phyloP scores from a whole-genome alignment of 37 sponge, comb jelly and placozoan genomes.

The Geodia barretti region DNA sequence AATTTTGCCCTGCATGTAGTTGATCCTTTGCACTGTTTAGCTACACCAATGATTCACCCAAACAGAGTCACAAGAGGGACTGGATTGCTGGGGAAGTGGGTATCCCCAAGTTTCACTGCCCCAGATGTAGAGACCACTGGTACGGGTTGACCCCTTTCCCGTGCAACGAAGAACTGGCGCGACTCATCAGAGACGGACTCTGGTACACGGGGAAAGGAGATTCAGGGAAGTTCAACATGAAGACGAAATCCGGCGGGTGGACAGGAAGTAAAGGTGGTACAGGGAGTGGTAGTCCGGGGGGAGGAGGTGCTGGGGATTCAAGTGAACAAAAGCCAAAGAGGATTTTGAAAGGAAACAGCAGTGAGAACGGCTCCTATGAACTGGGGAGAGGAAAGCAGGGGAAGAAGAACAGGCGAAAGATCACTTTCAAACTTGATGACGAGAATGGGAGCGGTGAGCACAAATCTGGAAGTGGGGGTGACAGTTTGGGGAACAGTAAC shows the following conservation, averaged over 20 bases:
- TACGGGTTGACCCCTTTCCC: constrained; percentile 73
- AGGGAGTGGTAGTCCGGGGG: neutral
- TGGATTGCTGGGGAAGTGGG: constrained; percentile 72
- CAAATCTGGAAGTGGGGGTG: neutral
- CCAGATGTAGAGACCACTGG: constrained; percentile 85
- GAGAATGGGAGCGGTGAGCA: neutral
- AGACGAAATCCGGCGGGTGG: neutral
- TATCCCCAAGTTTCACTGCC: constrained; percentile 80
- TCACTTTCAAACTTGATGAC: constrained; percentile 56
- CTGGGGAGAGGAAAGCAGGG: neutral
- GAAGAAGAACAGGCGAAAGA: constrained; percentile 37
- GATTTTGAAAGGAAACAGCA: neutral
- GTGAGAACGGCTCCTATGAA: neutral
- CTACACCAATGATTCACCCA: too few relatives aligned
- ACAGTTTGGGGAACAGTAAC: neutral
- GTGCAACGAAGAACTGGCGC: constrained; percentile 79
- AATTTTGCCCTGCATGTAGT: too few relatives aligned
- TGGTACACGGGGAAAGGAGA: constrained; percentile 61
- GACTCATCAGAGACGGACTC: constrained; percentile 67
- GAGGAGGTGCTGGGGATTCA: neutral
- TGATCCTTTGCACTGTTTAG: too few relatives aligned
- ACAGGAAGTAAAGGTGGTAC: neutral
- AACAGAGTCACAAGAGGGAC: constrained; percentile 37
- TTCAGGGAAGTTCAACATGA: neutral
- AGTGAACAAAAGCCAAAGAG: neutral